Evolutionary conservation across 2,797 vertebrate genomes (phyloP), one percentile per base, ranked within the genome.

Genomic region (Dicrostonyx torquatus): DNA sequence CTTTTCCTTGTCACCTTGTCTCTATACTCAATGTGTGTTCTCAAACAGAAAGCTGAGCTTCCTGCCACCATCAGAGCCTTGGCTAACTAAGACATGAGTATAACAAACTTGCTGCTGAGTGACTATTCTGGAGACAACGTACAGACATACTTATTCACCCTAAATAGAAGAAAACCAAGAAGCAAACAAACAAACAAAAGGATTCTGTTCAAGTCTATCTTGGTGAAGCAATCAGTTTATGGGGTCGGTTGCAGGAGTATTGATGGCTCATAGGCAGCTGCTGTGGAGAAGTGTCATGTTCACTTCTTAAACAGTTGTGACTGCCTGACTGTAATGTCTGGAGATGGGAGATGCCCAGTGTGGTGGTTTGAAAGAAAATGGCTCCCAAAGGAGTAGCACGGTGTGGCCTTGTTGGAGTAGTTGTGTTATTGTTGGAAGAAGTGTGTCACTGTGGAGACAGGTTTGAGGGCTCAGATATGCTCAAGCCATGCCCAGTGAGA

Each of bases 11-110:
- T 15, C 77, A 53, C 18, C 58, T 87, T 94, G 45, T 60, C 78
- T 93, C 53, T 80, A 22, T 11, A 76, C 73, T 87, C 70, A 80
- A 45, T 87, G 14, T 40, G 83, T 55, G 5, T 87, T 77, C n/a
- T 77, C 60, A 82, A 43, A 82, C n/a, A 89, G 58, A 88, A 95
- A 93, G 58, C 37, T 31, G 72, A 87, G 78, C 68, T 50, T 93
- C 76, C 64, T 75, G 53, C 3, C 24, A 12, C 50, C 70, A 6
- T 70, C 22, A 79, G 72, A 82, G 18, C 31, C 53, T 88, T 60
- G 66, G 85, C 72, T 86, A 87, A 66, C 8, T 79, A 24, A 90
- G 26, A 62, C 22, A 87, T 14, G 40, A 55, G 60, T 31, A 43
- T 68, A 78, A 37, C 82, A 88, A 55, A 18, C 11, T 53, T 40